Conservation (phyloP, 30 jellyfish, hydroid and myxozoan genomes). For the Aurelia sp. region DNA sequence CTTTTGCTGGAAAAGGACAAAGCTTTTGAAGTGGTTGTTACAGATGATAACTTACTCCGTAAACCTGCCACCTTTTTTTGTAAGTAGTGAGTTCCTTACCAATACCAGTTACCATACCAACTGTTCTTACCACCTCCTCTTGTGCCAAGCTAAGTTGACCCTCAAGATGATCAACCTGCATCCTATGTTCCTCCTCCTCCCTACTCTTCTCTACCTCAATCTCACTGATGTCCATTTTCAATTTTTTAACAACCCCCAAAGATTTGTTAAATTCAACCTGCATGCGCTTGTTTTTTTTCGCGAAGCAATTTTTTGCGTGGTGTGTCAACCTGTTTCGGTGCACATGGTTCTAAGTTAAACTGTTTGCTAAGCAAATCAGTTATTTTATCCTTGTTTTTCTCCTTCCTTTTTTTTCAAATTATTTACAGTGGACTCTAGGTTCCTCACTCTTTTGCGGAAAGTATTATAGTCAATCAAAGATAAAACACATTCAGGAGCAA, state of each 20-base stretch:
- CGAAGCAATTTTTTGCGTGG: conserved; percentile 8
- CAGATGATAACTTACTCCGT: neutral
- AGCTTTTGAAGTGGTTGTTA: neutral
- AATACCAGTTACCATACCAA: neutral
- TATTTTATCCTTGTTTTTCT: too few species aligned
- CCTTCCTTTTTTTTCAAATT: neutral
- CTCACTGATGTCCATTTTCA: conserved; percentile 11
- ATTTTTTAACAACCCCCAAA: conserved; percentile 3
- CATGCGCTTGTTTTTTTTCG: neutral
- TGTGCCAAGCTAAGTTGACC: neutral
- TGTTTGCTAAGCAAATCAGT: neutral
- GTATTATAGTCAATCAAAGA: neutral
- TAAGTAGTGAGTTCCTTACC: neutral
- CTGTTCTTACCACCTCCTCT: neutral
- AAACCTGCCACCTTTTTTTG: conserved; percentile 9
- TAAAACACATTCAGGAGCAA: neutral
- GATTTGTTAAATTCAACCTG: neutral
- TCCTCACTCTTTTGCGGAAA: neutral
- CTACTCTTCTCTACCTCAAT: neutral
- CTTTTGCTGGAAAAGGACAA: neutral
- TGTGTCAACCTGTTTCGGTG: neutral
- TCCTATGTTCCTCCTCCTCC: neutral
- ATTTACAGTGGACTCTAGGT: neutral
- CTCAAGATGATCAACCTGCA: conserved; percentile 13
- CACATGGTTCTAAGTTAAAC: neutral